Evolutionary conservation across 1,140 invertebrate species (phyloP).

Genomic region (Tachypleus tridentatus): DNA sequence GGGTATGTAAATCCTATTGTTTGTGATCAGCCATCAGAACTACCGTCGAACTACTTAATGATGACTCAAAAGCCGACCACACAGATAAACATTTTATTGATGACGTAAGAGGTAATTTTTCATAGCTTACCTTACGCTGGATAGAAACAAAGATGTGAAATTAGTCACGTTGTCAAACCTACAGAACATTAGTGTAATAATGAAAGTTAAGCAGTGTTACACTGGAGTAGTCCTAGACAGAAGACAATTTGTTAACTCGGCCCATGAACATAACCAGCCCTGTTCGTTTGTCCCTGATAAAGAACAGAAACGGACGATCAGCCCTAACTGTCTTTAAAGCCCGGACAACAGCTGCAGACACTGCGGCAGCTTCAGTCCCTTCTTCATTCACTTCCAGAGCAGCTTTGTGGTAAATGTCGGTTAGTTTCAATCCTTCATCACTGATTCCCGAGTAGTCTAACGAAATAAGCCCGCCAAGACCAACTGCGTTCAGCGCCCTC

Average conservation of each 20-base stretch:
- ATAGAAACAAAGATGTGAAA: no score
- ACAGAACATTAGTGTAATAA: no score
- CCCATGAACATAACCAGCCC: slow-evolving; percentile 31
- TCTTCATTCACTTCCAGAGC: slow-evolving; percentile 32
- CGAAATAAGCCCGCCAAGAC: slow-evolving; percentile 48
- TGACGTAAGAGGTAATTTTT: no score
- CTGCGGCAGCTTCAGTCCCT: slow-evolving; percentile 36
- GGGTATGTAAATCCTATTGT: no score
- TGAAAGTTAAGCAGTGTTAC: no score
- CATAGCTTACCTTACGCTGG: no score
- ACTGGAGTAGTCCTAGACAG: no score
- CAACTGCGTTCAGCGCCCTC: slow-evolving; percentile 27
- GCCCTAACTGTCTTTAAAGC: slow-evolving; percentile 2
- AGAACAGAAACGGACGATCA: slow-evolving; percentile 62
- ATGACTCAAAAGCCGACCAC: no score
- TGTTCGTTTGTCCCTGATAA: slow-evolving; percentile 47
- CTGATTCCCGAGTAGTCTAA: slow-evolving; percentile 43
- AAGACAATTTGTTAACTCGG: not conserved
- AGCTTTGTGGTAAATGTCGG: slow-evolving; percentile 14
- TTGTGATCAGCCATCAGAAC: no score
- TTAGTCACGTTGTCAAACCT: no score
- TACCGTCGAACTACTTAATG: no score
- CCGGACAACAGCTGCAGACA: slow-evolving; percentile 27
- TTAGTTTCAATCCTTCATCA: slow-evolving; percentile 4
- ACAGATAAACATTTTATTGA: no score